Conservation (phyloP, 2,797 vertebrate genomes). For the Scolopax rusticola region DNA sequence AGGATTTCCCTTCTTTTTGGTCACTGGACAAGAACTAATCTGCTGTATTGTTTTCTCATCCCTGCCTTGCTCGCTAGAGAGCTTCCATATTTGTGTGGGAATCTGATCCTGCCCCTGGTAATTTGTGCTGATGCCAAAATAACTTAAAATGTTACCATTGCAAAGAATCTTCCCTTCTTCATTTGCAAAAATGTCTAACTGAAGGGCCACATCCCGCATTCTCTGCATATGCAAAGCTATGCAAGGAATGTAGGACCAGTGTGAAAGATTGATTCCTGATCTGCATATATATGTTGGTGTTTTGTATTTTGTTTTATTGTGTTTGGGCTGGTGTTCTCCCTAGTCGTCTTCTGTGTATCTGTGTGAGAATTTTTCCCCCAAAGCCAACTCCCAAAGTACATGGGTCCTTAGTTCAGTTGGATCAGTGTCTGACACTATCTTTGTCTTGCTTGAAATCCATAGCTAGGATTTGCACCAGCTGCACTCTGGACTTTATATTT, state of each 20-base stretch:
- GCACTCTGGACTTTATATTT: slow-evolving; percentile 71
- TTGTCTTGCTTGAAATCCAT: slow-evolving; percentile 58
- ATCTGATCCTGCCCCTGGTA: slow-evolving; percentile 60
- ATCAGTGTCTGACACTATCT: slow-evolving; percentile 49
- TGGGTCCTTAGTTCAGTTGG: slow-evolving; percentile 67
- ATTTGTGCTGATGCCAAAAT: slow-evolving; percentile 76
- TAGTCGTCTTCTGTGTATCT: slow-evolving; percentile 44
- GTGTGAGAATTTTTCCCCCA: slow-evolving; percentile 43
- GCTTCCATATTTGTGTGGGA: slow-evolving; percentile 60
- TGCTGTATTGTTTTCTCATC: slow-evolving; percentile 68
- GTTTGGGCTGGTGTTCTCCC: slow-evolving; percentile 51
- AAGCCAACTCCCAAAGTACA: slow-evolving; percentile 62
- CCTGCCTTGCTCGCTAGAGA: slow-evolving; percentile 62
- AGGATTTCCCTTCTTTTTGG: slow-evolving; percentile 67
- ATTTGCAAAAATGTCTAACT: slow-evolving; percentile 14
- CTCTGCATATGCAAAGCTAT: slow-evolving; percentile 38
- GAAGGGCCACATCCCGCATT: slow-evolving; percentile 55
- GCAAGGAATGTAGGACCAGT: slow-evolving; percentile 58
- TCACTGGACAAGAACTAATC: slow-evolving; percentile 68
- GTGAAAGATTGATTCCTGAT: slow-evolving; percentile 61
- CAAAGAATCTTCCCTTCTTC: slow-evolving; percentile 56
- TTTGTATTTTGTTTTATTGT: slow-evolving; percentile 59
- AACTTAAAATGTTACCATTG: slow-evolving; percentile 62
- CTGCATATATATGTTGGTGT: slow-evolving; percentile 54
- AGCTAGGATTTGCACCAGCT: slow-evolving; percentile 59